Conservation (phyloP, 2,797 vertebrate species). For the Takifugu ocellatus region DNA sequence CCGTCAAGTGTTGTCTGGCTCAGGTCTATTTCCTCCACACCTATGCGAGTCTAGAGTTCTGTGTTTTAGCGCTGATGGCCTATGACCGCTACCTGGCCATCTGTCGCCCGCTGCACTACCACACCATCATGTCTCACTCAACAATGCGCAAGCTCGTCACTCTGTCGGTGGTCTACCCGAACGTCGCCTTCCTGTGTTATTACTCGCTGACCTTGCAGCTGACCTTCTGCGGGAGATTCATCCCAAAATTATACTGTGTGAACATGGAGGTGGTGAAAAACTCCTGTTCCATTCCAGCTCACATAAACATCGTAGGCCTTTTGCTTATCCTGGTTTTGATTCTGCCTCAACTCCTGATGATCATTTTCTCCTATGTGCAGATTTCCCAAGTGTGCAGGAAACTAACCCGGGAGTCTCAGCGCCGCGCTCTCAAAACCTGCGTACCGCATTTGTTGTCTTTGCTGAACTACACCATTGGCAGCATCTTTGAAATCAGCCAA, state of each 20-base stretch:
- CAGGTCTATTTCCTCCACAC: slow-evolving; percentile 62
- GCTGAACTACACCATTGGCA: slow-evolving; percentile 43
- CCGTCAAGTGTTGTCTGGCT: slow-evolving; percentile 37
- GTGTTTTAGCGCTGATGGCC: slow-evolving; percentile 64
- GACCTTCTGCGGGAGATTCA: slow-evolving; percentile 42
- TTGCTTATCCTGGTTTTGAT: slow-evolving; percentile 6
- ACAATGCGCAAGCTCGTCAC: slow-evolving; percentile 28
- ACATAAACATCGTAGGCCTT: slow-evolving; percentile 50
- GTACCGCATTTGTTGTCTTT: slow-evolving; percentile 59
- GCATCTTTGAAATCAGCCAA: slow-evolving; percentile 52
- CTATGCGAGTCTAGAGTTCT: slow-evolving; percentile 54
- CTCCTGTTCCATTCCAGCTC: slow-evolving; percentile 23
- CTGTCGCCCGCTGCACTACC: slow-evolving; percentile 65
- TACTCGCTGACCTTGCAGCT: slow-evolving; percentile 44
- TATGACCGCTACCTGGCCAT: slow-evolving; percentile 72
- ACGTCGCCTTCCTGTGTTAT: slow-evolving; percentile 24
- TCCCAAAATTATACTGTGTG: slow-evolving; percentile 63
- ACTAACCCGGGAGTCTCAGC: slow-evolving; percentile 31
- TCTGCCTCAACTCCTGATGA: slow-evolving; percentile 36
- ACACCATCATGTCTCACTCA: slow-evolving; percentile 47
- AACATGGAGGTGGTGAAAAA: slow-evolving; percentile 67
- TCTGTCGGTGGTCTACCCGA: slow-evolving; percentile 26
- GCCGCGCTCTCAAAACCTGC: slow-evolving; percentile 54
- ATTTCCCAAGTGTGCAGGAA: slow-evolving; percentile 52
- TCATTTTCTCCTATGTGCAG: slow-evolving; percentile 53